Evolutionary conservation across 2,113 vertebrate species (phyloP), one percentile per base, ranked within the genome.

Genomic region (Boleophthalmus pectinirostris): DNA sequence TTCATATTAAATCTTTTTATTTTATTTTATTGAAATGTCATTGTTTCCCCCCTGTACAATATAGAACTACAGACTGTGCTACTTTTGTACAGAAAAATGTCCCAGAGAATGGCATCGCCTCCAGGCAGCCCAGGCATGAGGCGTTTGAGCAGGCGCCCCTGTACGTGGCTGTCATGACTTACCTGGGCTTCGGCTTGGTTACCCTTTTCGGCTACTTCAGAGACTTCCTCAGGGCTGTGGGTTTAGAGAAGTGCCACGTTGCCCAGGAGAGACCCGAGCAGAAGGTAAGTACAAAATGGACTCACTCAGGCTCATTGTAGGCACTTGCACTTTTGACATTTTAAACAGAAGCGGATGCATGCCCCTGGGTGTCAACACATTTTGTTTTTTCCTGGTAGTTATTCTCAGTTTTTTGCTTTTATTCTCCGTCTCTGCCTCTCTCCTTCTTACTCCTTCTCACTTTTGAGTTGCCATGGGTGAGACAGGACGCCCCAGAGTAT

Each of bases 201-300:
- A 96, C 94, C 3, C 80, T 98, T 58, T 98, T 98, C 85, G 97
- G 96, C 78, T 96, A 98, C 91, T 73, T 99, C 75, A 92, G 96
- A 91, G 97, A 98, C 81, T 97, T 98, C 83, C 87, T 98, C 90
- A 92, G 97, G 93, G 93, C 94, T 16, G 93, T 92, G 69, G 95
- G 96, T 82, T 74, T 98, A 77, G 96, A 98, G 85, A 98, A 96
- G 80, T 94, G 95, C 83, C 87, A 95, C 11, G 4, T 94, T 61
- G 94, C 96, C 18, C 16, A 76, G 86, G 97, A 99, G 67, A 92
- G 97, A 90, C 85, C 95, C 73, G 92, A 97, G 85, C 97, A 98
- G 92, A 98, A 95, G 93, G 97, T 98, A 92, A 57, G 74, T 73
- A 68, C 56, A 66, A 54, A 75, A 53, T 81, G 53, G 57, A 58